Evolutionary conservation across 2,888 invertebrate genomes (phyloP).

Genomic region (Xestia c-nigrum): DNA sequence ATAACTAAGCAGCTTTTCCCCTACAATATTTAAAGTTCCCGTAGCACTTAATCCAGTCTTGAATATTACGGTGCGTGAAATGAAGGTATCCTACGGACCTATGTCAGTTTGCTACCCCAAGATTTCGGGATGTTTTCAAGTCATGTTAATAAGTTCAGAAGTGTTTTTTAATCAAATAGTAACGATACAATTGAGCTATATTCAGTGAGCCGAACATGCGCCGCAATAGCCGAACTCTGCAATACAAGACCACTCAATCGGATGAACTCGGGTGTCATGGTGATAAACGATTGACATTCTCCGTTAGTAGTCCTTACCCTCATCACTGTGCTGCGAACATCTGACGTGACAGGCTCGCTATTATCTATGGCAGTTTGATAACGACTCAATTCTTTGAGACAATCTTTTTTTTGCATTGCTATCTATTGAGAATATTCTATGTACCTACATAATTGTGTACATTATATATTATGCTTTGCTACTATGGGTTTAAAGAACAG

Average conservation of each 20-base stretch:
- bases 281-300: constrained; percentile 22
- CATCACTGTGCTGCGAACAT: constrained; percentile 4
- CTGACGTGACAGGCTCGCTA: background rate
- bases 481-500: background rate
- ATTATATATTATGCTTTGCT: too few species aligned
- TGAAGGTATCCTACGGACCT: background rate
- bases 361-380: background rate
- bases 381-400: background rate
- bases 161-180: background rate
- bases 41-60: background rate
- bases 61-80: background rate
- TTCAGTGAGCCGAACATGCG: background rate
- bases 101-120: background rate
- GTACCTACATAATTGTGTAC: too few species aligned
- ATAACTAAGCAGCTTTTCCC: background rate
- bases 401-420: background rate
- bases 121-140: background rate
- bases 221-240: background rate
- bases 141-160: background rate
- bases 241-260: constrained; percentile 8
- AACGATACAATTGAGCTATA: background rate
- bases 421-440: too few species aligned
- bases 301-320: constrained; percentile 12
- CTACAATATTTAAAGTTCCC: background rate
- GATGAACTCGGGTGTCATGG: constrained; percentile 28